Evolutionary conservation across 2,113 vertebrate genomes (phyloP).

Genomic region (Myiagra hebetior): DNA sequence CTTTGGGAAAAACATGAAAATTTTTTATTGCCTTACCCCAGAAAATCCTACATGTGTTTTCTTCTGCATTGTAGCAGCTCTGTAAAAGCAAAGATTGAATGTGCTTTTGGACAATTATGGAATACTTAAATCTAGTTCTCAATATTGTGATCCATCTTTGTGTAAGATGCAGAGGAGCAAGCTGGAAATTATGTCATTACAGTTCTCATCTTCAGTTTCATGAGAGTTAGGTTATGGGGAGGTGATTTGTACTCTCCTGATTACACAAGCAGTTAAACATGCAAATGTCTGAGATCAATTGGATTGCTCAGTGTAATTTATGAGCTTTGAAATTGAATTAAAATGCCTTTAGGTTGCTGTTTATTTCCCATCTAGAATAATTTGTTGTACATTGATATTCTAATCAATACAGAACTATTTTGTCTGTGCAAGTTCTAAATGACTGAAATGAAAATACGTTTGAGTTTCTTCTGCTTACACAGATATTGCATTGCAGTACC

Average conservation of each 20-base stretch:
- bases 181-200: not conserved
- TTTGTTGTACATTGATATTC: not conserved
- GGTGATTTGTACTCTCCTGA: not conserved
- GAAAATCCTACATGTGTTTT: not conserved
- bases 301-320: not conserved
- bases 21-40: not conserved
- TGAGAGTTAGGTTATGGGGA: not conserved
- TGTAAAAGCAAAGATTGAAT: not conserved
- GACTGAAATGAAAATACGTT: not conserved
- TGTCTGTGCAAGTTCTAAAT: not conserved
- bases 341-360: not conserved
- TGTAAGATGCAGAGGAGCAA: not conserved
- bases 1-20: conserved; percentile 19
- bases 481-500: not conserved
- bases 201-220: not conserved
- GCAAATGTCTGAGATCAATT: not conserved
- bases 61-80: not conserved
- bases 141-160: not conserved
- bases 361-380: not conserved
- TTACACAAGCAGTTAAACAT: not conserved
- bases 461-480: not conserved
- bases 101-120: not conserved
- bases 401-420: not conserved
- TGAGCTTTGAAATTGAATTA: not conserved
- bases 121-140: not conserved